Percentiles rank a stretch among this genome's conserved stretches.
These are phyloP conservation scores for Lissonota sp. DNA, from an alignment of 2,888 invertebrate genomes.

Conservation along the genomic window DNA sequence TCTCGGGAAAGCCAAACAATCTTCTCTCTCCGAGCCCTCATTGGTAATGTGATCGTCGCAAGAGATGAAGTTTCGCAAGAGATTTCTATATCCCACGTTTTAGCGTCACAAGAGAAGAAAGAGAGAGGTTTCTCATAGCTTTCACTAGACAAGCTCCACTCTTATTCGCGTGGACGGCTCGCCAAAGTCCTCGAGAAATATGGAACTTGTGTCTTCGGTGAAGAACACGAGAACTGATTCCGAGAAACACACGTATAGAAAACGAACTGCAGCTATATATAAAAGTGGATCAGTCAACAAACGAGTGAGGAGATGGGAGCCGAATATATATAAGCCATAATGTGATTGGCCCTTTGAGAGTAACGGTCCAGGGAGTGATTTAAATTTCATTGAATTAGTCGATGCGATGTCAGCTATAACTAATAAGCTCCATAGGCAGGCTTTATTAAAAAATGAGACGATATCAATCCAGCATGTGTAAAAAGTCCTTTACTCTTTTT, in stretches of 20 bases:
- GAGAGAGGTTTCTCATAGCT: background rate
- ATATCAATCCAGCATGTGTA: too few relatives aligned
- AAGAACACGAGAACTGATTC: slow-evolving; percentile 45
- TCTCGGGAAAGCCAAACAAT: slow-evolving; percentile 75
- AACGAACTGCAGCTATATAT: slow-evolving; percentile 21
- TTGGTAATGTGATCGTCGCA: slow-evolving; percentile 73
- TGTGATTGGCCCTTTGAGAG: slow-evolving; percentile 36
- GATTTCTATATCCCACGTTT: slow-evolving; percentile 31
- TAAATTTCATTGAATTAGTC: background rate
- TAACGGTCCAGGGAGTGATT: background rate
- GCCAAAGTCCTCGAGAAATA: slow-evolving; percentile 51
- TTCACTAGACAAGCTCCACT: background rate
- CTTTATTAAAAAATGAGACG: too few relatives aligned
- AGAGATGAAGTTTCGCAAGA: slow-evolving; percentile 67
- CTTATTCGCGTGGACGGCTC: slow-evolving; percentile 43
- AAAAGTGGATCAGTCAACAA: slow-evolving; percentile 39
- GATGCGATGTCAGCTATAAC: background rate
- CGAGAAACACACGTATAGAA: slow-evolving; percentile 15
- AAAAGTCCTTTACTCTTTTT: too few relatives aligned
- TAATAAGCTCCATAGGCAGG: background rate
- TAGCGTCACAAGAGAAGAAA: slow-evolving; percentile 34
- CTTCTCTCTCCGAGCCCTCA: slow-evolving; percentile 70
- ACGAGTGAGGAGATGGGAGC: slow-evolving; percentile 22
- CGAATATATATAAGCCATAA: slow-evolving; percentile 1
- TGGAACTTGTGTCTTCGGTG: slow-evolving; percentile 9